Conservation (phyloP, 2,797 vertebrate species). For the Alectoris magna region DNA sequence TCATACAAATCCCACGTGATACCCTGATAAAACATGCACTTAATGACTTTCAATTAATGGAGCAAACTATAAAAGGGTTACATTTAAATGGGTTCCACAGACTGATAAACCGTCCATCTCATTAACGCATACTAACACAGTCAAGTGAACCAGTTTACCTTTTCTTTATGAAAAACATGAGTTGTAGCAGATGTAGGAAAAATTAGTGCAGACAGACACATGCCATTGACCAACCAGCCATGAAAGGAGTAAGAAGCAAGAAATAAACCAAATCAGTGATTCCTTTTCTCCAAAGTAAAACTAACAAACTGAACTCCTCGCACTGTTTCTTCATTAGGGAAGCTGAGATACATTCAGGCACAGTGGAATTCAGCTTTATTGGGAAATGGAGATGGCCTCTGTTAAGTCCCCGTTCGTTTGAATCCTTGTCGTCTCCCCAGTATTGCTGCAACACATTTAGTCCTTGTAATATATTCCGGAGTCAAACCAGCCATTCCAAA, state of each 20-base stretch:
- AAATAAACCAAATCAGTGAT: background rate
- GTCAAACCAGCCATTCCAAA: constrained; percentile 61
- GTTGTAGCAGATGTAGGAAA: constrained; percentile 67
- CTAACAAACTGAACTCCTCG: constrained; percentile 53
- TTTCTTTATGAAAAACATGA: constrained; percentile 72
- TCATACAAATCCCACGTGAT: background rate
- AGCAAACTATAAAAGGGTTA: background rate
- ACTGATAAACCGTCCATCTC: background rate
- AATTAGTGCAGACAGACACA: constrained; percentile 75
- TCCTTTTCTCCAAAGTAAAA: constrained; percentile 49
- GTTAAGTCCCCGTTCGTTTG: constrained; percentile 28
- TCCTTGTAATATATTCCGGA: constrained; percentile 62
- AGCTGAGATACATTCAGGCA: constrained; percentile 39
- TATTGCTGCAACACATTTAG: constrained; percentile 30
- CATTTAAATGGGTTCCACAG: background rate
- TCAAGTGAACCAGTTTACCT: constrained; percentile 40
- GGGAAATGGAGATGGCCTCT: constrained; percentile 12
- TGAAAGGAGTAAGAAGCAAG: constrained; percentile 54
- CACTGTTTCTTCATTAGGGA: constrained; percentile 35
- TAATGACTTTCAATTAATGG: background rate
- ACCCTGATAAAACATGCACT: background rate
- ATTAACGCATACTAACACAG: background rate
- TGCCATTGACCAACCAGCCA: constrained; percentile 48
- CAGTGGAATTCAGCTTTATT: constrained; percentile 16
- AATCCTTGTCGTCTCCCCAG: constrained; percentile 47